Evolutionary conservation across 2,113 vertebrate species (phyloP).

Genomic region (Nicator chloris): DNA sequence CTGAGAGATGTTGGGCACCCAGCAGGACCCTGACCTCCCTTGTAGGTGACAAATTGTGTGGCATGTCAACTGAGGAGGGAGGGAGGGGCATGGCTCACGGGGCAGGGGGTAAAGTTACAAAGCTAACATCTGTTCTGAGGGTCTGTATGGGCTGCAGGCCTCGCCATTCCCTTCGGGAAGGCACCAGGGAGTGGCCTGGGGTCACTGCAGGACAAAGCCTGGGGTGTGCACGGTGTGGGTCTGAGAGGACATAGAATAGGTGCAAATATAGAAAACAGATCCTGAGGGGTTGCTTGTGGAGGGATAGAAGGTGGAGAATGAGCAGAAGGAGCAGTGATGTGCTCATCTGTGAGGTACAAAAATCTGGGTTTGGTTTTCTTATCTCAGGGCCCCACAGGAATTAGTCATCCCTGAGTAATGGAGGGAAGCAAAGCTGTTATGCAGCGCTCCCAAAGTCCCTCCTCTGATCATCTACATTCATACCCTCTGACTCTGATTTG

Average conservation of each 20-base stretch:
- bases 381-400: not conserved
- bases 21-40: conserved; percentile 69
- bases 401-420: not conserved
- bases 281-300: not conserved
- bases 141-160: conserved; percentile 72
- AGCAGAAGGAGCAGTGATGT: not conserved
- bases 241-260: not conserved
- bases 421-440: not conserved
- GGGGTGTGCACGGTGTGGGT: not conserved
- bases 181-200: not conserved
- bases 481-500: not conserved
- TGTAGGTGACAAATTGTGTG: conserved; percentile 76
- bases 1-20: conserved; percentile 55
- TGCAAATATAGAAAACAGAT: not conserved
- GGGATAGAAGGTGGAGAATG: not conserved
- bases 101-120: conserved; percentile 80
- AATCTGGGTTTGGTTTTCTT: not conserved
- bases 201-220: not conserved
- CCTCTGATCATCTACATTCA: not conserved
- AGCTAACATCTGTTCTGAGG: conserved; percentile 82
- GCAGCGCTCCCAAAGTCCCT: not conserved
- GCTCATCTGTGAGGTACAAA: not conserved
- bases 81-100: not conserved
- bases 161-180: conserved; percentile 60
- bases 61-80: conserved; percentile 32